Conservation (phyloP, 2,888 invertebrate genomes). For the Macrophya annulata region DNA sequence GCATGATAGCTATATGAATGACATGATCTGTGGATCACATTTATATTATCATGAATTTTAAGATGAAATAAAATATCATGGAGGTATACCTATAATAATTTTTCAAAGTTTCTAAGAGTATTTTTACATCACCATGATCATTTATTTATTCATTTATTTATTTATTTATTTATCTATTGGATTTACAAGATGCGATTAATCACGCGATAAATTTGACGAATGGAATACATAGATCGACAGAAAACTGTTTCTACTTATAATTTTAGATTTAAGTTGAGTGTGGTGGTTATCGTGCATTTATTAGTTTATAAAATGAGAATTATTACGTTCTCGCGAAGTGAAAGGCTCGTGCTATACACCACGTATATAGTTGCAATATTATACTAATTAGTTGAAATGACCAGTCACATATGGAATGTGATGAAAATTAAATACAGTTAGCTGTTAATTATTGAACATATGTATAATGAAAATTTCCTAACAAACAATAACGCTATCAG, state of each 20-base stretch:
- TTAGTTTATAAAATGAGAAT: not conserved
- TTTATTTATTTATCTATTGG: too few relatives aligned
- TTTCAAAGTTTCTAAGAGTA: not conserved
- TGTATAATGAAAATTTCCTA: not conserved
- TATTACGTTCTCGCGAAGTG: slow-evolving; percentile 30
- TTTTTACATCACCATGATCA: not conserved
- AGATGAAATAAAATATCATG: not conserved
- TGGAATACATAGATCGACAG: not conserved
- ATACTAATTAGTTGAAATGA: slow-evolving; percentile 25
- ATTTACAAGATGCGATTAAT: not conserved
- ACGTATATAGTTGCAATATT: slow-evolving; percentile 15
- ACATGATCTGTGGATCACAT: not conserved
- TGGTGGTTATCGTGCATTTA: not conserved
- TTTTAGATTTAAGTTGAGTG: not conserved
- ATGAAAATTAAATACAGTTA: slow-evolving; percentile 18
- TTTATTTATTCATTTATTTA: too few relatives aligned
- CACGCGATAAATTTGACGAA: not conserved
- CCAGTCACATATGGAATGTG: slow-evolving; percentile 34
- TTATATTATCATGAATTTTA: not conserved
- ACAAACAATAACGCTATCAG: not conserved
- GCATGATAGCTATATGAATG: not conserved
- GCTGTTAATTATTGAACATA: not conserved
- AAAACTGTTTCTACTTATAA: slow-evolving; percentile 2
- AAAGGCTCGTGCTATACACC: slow-evolving; percentile 22
- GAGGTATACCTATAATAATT: not conserved